These are phyloP conservation scores for Pseudoatta argentina DNA, from an alignment of 1,140 invertebrate genomes.

Conservation along the genomic window DNA sequence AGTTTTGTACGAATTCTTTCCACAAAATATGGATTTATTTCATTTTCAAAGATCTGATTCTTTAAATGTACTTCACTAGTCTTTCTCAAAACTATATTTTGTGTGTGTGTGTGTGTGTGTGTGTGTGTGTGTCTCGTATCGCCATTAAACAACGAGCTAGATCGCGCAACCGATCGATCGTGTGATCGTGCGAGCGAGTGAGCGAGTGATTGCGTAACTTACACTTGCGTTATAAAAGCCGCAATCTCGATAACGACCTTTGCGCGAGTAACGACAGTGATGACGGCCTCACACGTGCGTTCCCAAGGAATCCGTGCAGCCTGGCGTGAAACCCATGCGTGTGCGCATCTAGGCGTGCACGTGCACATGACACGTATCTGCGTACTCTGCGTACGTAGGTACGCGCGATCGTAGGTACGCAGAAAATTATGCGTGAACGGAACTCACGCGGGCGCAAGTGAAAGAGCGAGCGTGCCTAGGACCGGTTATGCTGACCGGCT, in stretches of 20 bases:
- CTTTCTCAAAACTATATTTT: background rate
- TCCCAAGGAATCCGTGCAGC: slow-evolving; percentile 61
- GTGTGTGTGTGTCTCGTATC: background rate
- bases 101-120: too few species aligned
- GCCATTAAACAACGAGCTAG: slow-evolving; percentile 4
- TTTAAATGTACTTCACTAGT: background rate
- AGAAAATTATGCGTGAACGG: slow-evolving; percentile 64
- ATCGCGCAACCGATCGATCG: slow-evolving; percentile 46
- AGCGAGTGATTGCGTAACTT: slow-evolving; percentile 56
- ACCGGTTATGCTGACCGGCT: slow-evolving; percentile 34
- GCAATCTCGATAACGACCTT: slow-evolving; percentile 62
- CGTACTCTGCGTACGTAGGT: slow-evolving; percentile 52
- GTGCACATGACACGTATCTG: slow-evolving; percentile 35
- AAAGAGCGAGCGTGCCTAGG: slow-evolving; percentile 47
- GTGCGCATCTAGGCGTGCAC: slow-evolving; percentile 46
- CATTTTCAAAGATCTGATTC: background rate
- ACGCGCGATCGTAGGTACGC: slow-evolving; percentile 16
- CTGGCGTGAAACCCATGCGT: slow-evolving; percentile 61
- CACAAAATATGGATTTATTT: background rate
- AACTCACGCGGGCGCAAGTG: slow-evolving; percentile 34
- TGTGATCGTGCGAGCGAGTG: slow-evolving; percentile 32
- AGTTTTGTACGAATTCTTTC: background rate
- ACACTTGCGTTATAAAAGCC: slow-evolving; percentile 59
- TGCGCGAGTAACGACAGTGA: slow-evolving; percentile 28
- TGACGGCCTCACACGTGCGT: slow-evolving; percentile 54